Base-by-base conservation (phyloP, 1,140 invertebrate species). In the Lineus longissimus region DNA sequence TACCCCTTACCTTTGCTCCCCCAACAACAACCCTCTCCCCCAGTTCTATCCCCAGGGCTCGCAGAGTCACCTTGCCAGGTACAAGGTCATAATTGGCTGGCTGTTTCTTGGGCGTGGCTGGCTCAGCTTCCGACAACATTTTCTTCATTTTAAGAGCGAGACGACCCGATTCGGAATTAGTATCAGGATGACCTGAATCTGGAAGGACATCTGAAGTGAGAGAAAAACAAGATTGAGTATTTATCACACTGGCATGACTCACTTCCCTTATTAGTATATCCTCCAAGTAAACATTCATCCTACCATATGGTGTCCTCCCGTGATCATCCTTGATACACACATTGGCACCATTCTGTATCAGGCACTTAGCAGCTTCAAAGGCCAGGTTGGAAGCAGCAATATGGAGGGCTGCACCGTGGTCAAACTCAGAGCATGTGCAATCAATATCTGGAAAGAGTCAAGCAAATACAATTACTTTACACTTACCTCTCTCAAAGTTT, bases 311-410 rank as follows among this genome's bases (percentile, higher is more conserved):
- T 57, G 72, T 79, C 62, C 80, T 71, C 22, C 77, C 80, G 13
- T 78, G 70, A 63, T 79, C 75, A 72, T 85, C 83, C 69, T 79
- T 80, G 2, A 82, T 22, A 9, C 66, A 61, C 11, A 77, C 71
- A 72, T 83, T 81, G 45, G 84, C 84, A 30, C 83, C 81, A 68
- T 83, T 80, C 60, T 84, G 75, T 45, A 86, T 69, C 13, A 86
- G 70, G 15, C 84, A 72, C 62, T 79, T 78, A 11, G 79, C 80
- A 31, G 84, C 83, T 59, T 84, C 82, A 56, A 82, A 74, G 30
- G 83, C 81, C 36, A 86, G 72, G 66, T 85, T 86, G 40, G 78
- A 76, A 2, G 84, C 83, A 17, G 85, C 83, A 59, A 86, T 86
- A 67, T 86, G 85, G 30, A 86, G 70, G 1, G 84, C 77, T 41